Conservation (phyloP, 2,113 vertebrate genomes). For the Physeter macrocephalus region DNA sequence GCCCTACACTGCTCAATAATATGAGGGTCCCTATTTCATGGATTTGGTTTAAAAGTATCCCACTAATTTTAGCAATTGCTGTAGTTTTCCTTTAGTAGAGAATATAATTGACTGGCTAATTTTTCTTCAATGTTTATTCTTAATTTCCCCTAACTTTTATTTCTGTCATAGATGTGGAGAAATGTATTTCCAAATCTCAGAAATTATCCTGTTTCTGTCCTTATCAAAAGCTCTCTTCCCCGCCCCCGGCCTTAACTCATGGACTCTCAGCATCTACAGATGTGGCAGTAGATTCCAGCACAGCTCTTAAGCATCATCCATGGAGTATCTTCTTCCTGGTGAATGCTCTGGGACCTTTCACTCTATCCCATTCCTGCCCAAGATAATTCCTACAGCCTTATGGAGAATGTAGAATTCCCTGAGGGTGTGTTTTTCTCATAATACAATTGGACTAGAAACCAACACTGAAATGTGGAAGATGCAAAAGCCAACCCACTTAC, state of each 20-base stretch:
- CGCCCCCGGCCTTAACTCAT: neutral
- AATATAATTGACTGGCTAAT: neutral
- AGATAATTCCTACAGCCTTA: neutral
- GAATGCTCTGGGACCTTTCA: neutral
- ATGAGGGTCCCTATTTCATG: neutral
- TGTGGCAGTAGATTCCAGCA: neutral
- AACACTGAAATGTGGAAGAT: slow-evolving; percentile 27
- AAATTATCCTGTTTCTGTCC: neutral
- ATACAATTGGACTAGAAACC: neutral
- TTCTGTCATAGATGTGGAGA: neutral
- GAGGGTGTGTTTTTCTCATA: neutral
- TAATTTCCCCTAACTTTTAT: neutral
- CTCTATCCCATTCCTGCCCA: neutral
- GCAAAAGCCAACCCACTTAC: neutral
- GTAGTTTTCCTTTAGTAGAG: slow-evolving; percentile 1
- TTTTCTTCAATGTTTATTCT: neutral
- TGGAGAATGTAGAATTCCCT: neutral
- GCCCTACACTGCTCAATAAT: neutral
- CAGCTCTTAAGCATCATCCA: neutral
- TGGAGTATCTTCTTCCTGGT: neutral
- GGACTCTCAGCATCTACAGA: neutral
- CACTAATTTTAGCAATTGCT: neutral
- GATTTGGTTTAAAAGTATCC: neutral
- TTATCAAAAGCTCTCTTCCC: neutral
- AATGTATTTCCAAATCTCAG: neutral